Conservation (phyloP, 2,113 vertebrate genomes). For the Pterophyllum scalare region DNA sequence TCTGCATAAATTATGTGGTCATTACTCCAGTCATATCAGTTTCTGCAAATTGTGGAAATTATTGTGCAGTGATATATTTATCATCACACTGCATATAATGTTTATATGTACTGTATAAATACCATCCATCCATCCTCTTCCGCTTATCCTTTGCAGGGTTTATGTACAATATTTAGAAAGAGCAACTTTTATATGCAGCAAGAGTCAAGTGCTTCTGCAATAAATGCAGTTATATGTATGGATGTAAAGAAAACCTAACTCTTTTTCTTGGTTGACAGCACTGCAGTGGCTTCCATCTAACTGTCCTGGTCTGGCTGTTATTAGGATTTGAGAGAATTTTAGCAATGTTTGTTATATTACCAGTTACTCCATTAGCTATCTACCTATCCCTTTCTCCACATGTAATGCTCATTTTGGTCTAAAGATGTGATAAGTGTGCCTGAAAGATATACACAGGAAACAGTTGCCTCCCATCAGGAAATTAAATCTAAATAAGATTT, state of each 20-base stretch:
- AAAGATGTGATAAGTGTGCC: constrained; percentile 52
- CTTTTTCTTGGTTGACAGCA: background rate
- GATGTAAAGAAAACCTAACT: background rate
- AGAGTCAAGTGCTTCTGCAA: too few relatives aligned
- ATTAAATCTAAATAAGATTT: constrained; percentile 79
- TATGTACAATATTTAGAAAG: too few relatives aligned
- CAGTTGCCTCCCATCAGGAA: constrained; percentile 77
- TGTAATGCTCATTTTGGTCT: constrained; percentile 39
- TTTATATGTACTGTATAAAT: too few relatives aligned
- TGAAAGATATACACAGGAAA: constrained; percentile 72
- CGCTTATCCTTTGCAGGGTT: too few relatives aligned
- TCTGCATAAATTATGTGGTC: too few relatives aligned
- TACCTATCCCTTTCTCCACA: background rate
- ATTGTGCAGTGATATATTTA: too few relatives aligned
- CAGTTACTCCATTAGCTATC: constrained; percentile 5
- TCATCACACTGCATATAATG: too few relatives aligned
- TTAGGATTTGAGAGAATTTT: background rate
- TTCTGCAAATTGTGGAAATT: too few relatives aligned
- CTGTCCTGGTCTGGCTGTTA: too few relatives aligned
- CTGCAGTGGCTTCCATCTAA: background rate
- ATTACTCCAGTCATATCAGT: too few relatives aligned
- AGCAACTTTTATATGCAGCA: too few relatives aligned
- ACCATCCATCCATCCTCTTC: too few relatives aligned
- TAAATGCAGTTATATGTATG: background rate
- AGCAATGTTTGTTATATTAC: constrained; percentile 16